phyloP scores from a whole-genome alignment of 1,140 invertebrate species.

The Bradynema listronoti region DNA sequence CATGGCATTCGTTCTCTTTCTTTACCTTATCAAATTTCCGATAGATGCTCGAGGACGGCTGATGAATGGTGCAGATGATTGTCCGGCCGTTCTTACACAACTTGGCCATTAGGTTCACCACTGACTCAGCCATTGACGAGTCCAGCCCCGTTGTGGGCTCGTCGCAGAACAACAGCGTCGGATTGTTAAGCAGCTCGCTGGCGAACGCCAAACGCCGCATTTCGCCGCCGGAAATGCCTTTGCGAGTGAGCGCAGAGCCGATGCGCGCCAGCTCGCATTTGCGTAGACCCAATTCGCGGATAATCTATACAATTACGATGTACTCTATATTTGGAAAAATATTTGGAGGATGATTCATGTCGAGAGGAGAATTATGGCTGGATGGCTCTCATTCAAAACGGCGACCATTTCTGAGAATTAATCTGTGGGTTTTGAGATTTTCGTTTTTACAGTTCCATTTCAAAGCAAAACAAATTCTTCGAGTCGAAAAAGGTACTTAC shows the following conservation, averaged over 20 bases:
- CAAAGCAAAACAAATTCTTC: slow-evolving; percentile 17
- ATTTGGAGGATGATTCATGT: background rate
- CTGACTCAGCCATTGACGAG: slow-evolving; percentile 70
- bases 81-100: slow-evolving; percentile 68
- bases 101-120: slow-evolving; percentile 66
- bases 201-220: slow-evolving; percentile 61
- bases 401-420: too few species aligned
- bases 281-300: slow-evolving; percentile 51
- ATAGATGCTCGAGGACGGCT: slow-evolving; percentile 76
- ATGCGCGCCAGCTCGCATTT: slow-evolving; percentile 55
- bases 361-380: too few species aligned
- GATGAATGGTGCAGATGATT: slow-evolving; percentile 77
- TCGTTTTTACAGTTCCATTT: slow-evolving; percentile 8
- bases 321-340: slow-evolving; percentile 1
- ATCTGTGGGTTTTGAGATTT: too few species aligned
- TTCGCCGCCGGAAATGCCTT: slow-evolving; percentile 59
- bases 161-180: slow-evolving; percentile 72
- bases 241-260: slow-evolving; percentile 43
- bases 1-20: too few species aligned
- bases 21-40: slow-evolving; percentile 67
- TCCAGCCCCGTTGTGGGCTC: slow-evolving; percentile 75
- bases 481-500: slow-evolving; percentile 22
- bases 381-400: too few species aligned
- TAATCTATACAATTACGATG: slow-evolving; percentile 27
- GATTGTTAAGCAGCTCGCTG: slow-evolving; percentile 67